Base-by-base conservation (phyloP, 2,888 invertebrate genomes). In the Agrotis segetum region DNA sequence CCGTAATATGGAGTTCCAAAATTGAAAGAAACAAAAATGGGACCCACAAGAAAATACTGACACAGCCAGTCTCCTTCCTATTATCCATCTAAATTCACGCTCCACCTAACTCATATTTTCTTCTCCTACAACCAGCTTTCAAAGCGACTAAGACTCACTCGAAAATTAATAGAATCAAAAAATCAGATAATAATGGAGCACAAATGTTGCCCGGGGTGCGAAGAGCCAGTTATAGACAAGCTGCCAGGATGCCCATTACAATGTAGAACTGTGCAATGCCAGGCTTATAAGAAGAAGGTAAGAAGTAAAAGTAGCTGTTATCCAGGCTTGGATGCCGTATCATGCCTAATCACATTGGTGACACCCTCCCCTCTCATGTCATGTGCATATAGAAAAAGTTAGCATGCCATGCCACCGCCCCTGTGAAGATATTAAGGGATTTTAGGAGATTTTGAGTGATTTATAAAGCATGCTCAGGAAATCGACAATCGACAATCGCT, bases 211-310 rank as follows among this genome's bases (percentile, higher is more conserved):
- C 76, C 83, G 13, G 89, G 90, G 0, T 94, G 93, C 63, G 89
- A 92, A 1, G 88, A 91, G 65, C 88, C 88, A 0, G 79, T 87
- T 0, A 69, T 89, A 44, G 91, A 92, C 0, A 92, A 92, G 65
- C 17, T 79, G 0, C 91, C 92, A 0, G 86, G 88, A 0, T 95
- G 95, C 17, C 95, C 95, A 0, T 73, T 94, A 55, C 88, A 90
- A 56, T 95, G 95, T 72, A 87, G 83, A 81, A 92, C 93, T 3
- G 85, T 87, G 0, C 90, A 91, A 82, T 95, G 95, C 85, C 89
- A 86, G 70, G 89, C 94, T 0, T 94, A 90, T 64, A 71, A 87
- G 62, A 63, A 64, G 16, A 72, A 74, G 74, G 84, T 84, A 16
- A 44, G 46, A 46, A 46, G 16, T 16, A 46, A 13, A 16, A 40